Conservation (phyloP, 2,797 vertebrate species). For the Periophthalmus magnuspinnatus region DNA sequence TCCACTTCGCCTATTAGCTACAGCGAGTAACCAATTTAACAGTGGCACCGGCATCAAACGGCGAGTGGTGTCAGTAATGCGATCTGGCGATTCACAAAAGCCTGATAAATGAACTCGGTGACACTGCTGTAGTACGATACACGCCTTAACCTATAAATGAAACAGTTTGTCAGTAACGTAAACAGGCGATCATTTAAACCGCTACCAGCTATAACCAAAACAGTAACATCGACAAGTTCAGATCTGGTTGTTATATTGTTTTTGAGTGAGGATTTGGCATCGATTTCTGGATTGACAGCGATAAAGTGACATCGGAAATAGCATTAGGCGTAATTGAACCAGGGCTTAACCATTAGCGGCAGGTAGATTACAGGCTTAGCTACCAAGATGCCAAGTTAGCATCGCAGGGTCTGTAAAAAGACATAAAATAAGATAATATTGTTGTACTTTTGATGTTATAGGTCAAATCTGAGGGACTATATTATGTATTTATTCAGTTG, state of each 20-base stretch:
- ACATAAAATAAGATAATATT: background rate
- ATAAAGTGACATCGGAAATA: background rate
- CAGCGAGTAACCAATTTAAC: conserved; percentile 61
- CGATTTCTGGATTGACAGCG: background rate
- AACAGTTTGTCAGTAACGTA: background rate
- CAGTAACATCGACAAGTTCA: background rate
- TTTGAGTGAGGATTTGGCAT: background rate
- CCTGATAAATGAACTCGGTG: conserved; percentile 50
- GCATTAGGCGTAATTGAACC: conserved; percentile 1
- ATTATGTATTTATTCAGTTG: background rate
- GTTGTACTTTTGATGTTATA: background rate
- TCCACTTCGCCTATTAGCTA: conserved; percentile 53
- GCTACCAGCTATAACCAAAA: background rate
- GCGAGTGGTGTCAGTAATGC: conserved; percentile 63
- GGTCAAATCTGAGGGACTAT: background rate
- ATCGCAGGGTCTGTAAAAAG: background rate
- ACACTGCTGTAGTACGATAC: conserved; percentile 36
- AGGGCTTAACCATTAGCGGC: background rate
- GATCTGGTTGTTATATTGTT: background rate
- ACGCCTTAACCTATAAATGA: conserved; percentile 1
- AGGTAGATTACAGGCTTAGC: background rate
- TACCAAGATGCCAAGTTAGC: background rate
- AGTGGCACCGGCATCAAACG: conserved; percentile 60
- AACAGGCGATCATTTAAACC: background rate
- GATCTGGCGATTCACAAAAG: conserved; percentile 59